phyloP scores from a whole-genome alignment of 2,888 invertebrate genomes.

The Shargacucullia verbasci region DNA sequence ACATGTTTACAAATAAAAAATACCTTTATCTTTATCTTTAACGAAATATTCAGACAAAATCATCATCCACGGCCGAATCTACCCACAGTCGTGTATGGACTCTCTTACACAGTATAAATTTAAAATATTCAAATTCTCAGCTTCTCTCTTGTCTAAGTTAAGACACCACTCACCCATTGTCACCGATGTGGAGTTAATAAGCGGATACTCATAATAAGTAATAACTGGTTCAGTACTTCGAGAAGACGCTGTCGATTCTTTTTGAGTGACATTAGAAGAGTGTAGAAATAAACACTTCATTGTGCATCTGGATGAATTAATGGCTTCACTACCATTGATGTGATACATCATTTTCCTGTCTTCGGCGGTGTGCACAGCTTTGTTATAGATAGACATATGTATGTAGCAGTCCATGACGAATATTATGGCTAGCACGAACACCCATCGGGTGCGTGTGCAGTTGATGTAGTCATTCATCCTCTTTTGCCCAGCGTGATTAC shows the following conservation, averaged over 20 bases:
- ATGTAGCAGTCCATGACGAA: constrained; percentile 18
- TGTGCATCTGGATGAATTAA: neutral
- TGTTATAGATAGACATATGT: neutral
- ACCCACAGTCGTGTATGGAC: too few relatives aligned
- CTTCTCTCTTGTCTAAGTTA: too few relatives aligned
- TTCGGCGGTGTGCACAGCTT: neutral
- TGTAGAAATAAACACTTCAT: too few relatives aligned
- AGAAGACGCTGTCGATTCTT: too few relatives aligned
- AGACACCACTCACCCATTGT: constrained; percentile 30
- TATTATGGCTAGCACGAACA: constrained; percentile 5
- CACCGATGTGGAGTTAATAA: constrained; percentile 7
- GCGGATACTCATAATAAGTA: constrained; percentile 8
- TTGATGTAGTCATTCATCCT: constrained; percentile 8
- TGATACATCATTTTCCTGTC: neutral
- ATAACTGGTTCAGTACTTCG: neutral
- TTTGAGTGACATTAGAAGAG: constrained; percentile 1
- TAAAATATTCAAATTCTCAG: too few relatives aligned
- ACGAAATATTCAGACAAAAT: too few relatives aligned
- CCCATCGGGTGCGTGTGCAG: constrained; percentile 1
- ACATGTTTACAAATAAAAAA: too few relatives aligned
- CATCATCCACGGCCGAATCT: too few relatives aligned
- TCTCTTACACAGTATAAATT: too few relatives aligned
- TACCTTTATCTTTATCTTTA: too few relatives aligned
- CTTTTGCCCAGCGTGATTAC: too few relatives aligned
- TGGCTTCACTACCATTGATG: neutral